Evolutionary conservation across 2,797 vertebrate genomes (phyloP).

Genomic region (Siniperca scherzeri): DNA sequence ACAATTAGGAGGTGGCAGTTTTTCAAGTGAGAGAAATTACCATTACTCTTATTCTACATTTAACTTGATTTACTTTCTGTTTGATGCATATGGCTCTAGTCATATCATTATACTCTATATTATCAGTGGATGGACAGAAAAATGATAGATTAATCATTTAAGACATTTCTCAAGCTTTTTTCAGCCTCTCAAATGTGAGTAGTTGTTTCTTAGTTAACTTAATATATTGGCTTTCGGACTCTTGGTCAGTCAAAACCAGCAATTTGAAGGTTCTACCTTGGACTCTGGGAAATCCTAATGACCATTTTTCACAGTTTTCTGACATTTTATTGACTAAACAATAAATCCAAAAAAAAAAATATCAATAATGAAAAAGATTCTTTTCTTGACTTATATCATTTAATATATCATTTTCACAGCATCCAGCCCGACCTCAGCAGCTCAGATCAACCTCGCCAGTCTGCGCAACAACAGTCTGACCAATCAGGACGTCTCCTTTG

Average conservation of each 20-base stretch:
- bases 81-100: neutral
- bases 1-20: neutral
- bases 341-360: neutral
- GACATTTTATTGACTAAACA: neutral
- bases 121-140: neutral
- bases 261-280: neutral
- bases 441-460: conserved; percentile 92
- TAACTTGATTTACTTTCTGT: neutral
- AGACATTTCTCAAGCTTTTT: neutral
- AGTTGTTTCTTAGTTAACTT: neutral
- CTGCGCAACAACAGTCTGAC: conserved; percentile 94
- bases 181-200: neutral
- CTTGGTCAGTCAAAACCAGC: neutral
- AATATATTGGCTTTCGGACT: neutral
- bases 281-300: neutral
- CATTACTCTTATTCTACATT: neutral
- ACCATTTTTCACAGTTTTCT: neutral
- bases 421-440: conserved; percentile 91
- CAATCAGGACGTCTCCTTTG: conserved; percentile 90
- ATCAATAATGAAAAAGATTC: neutral
- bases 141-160: neutral
- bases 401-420: conserved; percentile 75
- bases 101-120: neutral
- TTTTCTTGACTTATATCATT: neutral
- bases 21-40: neutral